These are phyloP conservation scores for Pipistrellus nathusii DNA, from an alignment of 2,797 vertebrate species.

Conservation along the genomic window DNA sequence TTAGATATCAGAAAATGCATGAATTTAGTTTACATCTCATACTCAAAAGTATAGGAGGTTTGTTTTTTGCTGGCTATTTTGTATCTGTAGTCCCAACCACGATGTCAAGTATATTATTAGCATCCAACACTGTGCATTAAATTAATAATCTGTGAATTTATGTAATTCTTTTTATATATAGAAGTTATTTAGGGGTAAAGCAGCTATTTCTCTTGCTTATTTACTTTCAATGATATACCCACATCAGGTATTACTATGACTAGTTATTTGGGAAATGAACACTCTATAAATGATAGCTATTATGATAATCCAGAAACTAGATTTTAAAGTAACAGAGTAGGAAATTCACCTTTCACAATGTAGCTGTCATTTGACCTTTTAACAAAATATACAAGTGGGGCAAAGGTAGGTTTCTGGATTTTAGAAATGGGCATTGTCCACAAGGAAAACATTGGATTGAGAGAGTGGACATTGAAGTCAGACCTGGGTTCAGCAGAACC, in stretches of 20 bases:
- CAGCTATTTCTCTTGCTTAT: constrained; percentile 46
- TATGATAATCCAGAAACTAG: constrained; percentile 32
- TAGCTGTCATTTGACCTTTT: constrained; percentile 5
- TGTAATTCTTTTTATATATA: neutral
- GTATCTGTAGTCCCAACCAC: neutral
- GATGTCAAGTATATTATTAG: neutral
- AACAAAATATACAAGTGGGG: neutral
- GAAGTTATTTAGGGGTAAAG: neutral
- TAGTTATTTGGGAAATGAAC: constrained; percentile 36
- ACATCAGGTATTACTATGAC: neutral
- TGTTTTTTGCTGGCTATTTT: neutral
- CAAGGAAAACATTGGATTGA: neutral
- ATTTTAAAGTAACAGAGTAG: constrained; percentile 36
- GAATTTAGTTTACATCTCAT: neutral
- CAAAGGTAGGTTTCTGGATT: neutral
- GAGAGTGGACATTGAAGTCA: neutral
- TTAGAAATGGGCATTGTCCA: neutral
- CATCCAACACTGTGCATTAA: neutral
- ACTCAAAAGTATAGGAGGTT: constrained; percentile 7
- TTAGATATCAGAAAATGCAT: neutral
- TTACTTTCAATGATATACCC: neutral
- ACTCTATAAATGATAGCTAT: neutral
- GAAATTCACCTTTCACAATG: constrained; percentile 22
- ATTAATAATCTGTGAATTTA: neutral
- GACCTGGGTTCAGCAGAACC: neutral